Conservation (phyloP, 2,797 vertebrate species). For the Manis pentadactyla region DNA sequence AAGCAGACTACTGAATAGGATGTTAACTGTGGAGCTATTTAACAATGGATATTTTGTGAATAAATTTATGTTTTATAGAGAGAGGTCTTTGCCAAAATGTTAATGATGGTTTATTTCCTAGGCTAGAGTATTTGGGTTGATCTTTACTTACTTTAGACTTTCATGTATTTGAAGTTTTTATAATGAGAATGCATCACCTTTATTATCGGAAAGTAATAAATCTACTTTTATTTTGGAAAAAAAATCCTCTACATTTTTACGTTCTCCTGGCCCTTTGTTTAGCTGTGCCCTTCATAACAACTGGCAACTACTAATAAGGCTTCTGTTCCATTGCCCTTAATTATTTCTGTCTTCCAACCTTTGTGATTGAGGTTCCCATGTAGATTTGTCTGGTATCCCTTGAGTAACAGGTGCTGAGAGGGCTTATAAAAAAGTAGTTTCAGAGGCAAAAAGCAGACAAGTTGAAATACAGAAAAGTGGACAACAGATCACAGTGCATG, state of each 20-base stretch:
- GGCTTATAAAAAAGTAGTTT: background rate
- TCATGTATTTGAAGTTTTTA: slow-evolving; percentile 40
- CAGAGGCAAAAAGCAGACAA: background rate
- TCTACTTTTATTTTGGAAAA: slow-evolving; percentile 50
- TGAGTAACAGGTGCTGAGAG: background rate
- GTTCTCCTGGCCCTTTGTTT: background rate
- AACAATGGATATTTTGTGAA: background rate
- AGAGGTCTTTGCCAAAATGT: slow-evolving; percentile 15
- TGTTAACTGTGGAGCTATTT: slow-evolving; percentile 8
- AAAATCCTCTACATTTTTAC: background rate
- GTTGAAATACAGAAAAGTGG: background rate
- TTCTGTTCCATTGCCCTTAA: background rate
- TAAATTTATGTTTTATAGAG: background rate
- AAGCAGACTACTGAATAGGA: background rate
- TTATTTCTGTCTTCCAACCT: background rate
- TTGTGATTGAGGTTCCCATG: background rate
- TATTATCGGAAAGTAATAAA: slow-evolving; percentile 62
- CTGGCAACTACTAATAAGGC: background rate
- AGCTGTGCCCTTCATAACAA: background rate
- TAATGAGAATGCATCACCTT: slow-evolving; percentile 6
- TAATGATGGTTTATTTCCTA: background rate
- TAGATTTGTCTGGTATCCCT: background rate
- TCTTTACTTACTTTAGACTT: slow-evolving; percentile 37
- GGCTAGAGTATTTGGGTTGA: background rate
- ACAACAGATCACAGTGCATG: background rate